Percentiles rank a stretch among this genome's conserved stretches.
Conservation (phyloP, 2,797 vertebrate genomes). For the Neosilurus hyrtlii region DNA sequence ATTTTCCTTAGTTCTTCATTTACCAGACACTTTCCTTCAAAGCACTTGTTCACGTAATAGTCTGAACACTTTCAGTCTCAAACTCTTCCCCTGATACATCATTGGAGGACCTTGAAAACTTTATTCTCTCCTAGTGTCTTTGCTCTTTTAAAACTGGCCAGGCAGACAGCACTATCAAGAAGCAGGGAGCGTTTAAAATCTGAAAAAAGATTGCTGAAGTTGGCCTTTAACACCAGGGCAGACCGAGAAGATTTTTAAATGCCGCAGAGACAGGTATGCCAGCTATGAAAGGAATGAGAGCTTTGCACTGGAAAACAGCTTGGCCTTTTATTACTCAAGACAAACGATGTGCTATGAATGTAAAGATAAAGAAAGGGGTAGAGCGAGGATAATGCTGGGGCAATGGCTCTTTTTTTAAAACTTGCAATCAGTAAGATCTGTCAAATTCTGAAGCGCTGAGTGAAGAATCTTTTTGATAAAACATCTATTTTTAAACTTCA, state of each 20-base stretch:
- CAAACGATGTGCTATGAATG: slow-evolving; percentile 1
- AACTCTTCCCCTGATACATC: background rate
- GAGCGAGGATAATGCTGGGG: too few species aligned
- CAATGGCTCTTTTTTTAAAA: background rate
- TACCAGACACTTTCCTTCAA: background rate
- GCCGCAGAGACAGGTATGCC: slow-evolving; percentile 16
- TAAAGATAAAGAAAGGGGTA: background rate
- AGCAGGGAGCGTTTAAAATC: background rate
- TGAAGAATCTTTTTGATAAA: background rate
- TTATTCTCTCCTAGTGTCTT: background rate
- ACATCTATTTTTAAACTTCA: background rate
- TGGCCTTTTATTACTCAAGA: slow-evolving; percentile 16
- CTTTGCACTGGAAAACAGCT: slow-evolving; percentile 15
- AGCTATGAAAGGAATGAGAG: slow-evolving; percentile 26
- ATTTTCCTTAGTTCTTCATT: background rate
- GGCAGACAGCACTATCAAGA: background rate
- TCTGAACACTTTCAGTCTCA: background rate
- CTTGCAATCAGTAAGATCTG: background rate
- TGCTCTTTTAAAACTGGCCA: background rate
- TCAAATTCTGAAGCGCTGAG: background rate
- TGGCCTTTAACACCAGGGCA: slow-evolving; percentile 9
- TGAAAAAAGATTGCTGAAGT: slow-evolving; percentile 11
- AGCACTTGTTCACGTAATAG: background rate
- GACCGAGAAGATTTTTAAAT: slow-evolving; percentile 8
- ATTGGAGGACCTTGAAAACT: too few species aligned